phyloP scores from a whole-genome alignment of 2,113 vertebrate species.

The Cyphomyrus plagiostoma region DNA sequence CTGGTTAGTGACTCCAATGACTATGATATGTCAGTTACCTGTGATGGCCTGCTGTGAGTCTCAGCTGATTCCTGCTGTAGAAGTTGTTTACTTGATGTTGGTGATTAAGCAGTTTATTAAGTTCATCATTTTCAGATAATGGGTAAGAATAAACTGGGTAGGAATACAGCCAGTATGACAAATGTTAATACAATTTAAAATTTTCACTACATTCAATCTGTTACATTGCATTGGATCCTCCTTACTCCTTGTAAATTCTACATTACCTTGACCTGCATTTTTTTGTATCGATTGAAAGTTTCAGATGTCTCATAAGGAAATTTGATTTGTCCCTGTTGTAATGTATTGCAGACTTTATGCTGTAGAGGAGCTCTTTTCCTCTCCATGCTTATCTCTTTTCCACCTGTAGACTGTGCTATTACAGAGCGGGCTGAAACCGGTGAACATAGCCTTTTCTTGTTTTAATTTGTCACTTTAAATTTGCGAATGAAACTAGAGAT shows the following conservation, averaged over 20 bases:
- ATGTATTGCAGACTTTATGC: neutral
- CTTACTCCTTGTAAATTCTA: neutral
- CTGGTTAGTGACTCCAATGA: neutral
- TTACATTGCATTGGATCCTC: neutral
- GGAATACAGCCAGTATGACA: neutral
- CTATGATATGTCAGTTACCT: neutral
- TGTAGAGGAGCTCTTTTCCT: neutral
- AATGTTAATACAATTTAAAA: neutral
- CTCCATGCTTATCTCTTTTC: neutral
- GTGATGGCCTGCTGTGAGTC: neutral
- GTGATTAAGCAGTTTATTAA: neutral
- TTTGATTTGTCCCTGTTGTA: neutral
- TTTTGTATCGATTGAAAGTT: neutral
- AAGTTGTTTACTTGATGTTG: neutral
- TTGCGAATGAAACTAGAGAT: neutral
- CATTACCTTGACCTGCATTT: neutral
- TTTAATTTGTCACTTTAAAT: neutral
- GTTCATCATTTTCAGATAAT: neutral
- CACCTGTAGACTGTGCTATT: neutral
- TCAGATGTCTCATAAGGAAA: neutral
- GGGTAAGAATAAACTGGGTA: neutral
- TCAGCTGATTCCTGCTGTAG: neutral
- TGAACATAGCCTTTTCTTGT: neutral
- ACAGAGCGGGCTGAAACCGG: neutral
- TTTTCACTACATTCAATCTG: neutral